Base-by-base conservation (phyloP, 2,888 invertebrate species). In the Euproctis similis region DNA sequence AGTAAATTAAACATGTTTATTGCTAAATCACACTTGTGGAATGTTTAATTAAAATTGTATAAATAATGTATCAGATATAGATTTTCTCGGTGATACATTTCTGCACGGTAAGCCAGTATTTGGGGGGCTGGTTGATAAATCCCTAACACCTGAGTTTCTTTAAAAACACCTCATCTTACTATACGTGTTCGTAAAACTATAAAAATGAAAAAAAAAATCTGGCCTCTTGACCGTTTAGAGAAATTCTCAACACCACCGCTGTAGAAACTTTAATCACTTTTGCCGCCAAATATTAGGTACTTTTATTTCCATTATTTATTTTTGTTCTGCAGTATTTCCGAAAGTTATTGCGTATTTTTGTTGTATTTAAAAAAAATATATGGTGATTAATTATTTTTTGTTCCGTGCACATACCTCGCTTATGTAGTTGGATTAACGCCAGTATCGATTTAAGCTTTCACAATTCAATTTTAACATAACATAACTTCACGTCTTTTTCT, bases 141-240 rank as follows among this genome's bases (percentile, higher is more conserved):
- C 73, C 58, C 49, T 59, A 57, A 53, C 67, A 45, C 53, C 45
- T 50, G 53, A 53, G 63, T 61, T 36, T 46, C 65, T 39, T 24
- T 29, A 43, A 51, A n/a, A 78, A 74, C 73, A 73, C 77, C 64
- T 34, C 46, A 1, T 35, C 59, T 59, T 47, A 52, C 71, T 65
- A 57, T 59, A n/a, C n/a, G 80, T 80, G 80, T 80, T 80, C 78
- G 55, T 36, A 59, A 57, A 61, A 32, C 36, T 46, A 47, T 37
- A 1, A 24, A 48, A 46, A 38, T n/a, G 8, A 53, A 62, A 80
- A 77, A 76, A 80, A 76, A 77, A 65, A 49, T 40, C 57, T 65
- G 70, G 68, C 13, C 62, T 51, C 54, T 61, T 76, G 72, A 73
- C 77, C 69, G 64, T 76, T 67, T 77, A 75, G 80, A 80, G 77